Percentiles rank a stretch among this genome's conserved stretches.
Evolutionary conservation across 2,113 vertebrate genomes (phyloP).

Genomic region (Phrynosoma blainvillii): DNA sequence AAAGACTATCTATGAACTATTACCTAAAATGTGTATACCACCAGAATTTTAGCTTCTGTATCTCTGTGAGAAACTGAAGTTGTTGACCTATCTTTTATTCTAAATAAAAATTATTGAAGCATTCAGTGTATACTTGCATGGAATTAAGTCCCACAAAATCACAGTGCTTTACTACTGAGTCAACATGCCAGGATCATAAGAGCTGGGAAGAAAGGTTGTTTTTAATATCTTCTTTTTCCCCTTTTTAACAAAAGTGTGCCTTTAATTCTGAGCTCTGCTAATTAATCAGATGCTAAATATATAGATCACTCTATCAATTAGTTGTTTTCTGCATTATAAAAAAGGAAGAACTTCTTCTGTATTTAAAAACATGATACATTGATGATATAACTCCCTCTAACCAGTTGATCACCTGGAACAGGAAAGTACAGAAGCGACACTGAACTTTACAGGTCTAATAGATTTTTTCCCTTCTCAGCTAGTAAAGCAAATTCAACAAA

Average conservation of each 20-base stretch:
- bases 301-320: neutral
- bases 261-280: neutral
- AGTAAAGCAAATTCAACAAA: conserved; percentile 14
- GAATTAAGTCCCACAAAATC: neutral
- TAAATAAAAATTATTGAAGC: neutral
- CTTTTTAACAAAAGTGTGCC: neutral
- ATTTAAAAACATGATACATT: too few relatives aligned
- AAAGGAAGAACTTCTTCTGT: neutral
- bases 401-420: neutral
- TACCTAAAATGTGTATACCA: neutral
- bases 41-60: neutral
- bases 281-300: neutral
- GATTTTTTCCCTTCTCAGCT: conserved; percentile 15
- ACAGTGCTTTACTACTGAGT: neutral
- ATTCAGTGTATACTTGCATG: neutral
- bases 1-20: too few relatives aligned
- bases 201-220: neutral
- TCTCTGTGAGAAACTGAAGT: neutral
- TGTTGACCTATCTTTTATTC: neutral
- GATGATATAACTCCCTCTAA: neutral
- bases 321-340: neutral
- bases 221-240: neutral
- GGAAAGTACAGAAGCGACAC: too few relatives aligned
- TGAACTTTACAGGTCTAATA: neutral
- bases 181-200: neutral